phyloP scores from a whole-genome alignment of 1,140 invertebrate species.

The Drosophila micromelanica region DNA sequence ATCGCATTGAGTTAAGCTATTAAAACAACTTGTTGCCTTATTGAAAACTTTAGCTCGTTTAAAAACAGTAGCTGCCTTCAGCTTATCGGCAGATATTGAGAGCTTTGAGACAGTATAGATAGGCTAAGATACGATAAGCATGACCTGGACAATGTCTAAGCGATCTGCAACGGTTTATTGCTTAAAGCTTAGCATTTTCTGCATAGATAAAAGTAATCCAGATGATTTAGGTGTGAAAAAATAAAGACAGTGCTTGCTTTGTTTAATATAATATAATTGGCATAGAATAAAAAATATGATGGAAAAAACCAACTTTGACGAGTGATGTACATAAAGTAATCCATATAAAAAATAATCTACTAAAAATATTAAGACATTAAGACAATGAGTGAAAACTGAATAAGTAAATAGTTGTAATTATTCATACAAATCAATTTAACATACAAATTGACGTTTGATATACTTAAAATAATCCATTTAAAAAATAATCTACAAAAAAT shows the following conservation, averaged over 20 bases:
- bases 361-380: too few species aligned
- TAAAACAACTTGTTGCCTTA: conserved; percentile 32
- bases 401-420: too few species aligned
- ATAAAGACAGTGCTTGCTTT: too few species aligned
- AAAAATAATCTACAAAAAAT: too few species aligned
- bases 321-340: too few species aligned
- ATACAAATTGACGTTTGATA: too few species aligned
- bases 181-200: neutral
- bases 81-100: conserved; percentile 32
- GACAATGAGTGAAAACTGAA: too few species aligned
- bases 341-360: neutral
- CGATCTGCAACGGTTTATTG: neutral
- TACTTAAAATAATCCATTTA: too few species aligned
- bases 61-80: conserved; percentile 13
- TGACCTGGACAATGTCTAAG: conserved; percentile 20
- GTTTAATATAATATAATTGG: neutral
- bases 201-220: neutral
- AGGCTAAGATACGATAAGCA: conserved; percentile 11
- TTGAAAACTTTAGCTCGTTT: conserved; percentile 11
- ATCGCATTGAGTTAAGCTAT: conserved; percentile 21
- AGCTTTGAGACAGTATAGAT: neutral
- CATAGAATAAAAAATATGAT: too few species aligned
- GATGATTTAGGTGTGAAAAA: neutral
- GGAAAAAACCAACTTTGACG: too few species aligned
- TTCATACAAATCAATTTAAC: too few species aligned